Base-by-base conservation (phyloP, 2,888 invertebrate species). In the Drosophila stalkeri region DNA sequence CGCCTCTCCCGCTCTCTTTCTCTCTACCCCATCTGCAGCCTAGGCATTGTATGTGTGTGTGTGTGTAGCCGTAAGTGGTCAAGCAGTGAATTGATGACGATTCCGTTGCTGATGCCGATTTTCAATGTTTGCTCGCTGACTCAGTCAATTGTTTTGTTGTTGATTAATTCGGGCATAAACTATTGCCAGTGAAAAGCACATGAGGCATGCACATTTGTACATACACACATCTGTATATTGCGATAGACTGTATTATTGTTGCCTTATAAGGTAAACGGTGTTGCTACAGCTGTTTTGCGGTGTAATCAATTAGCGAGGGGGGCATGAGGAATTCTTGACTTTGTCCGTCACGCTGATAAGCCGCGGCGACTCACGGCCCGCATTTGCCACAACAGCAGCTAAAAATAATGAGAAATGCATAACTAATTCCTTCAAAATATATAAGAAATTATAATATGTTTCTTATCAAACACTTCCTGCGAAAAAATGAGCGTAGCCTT, bases 261-360 rank as follows among this genome's bases (percentile, higher is more conserved):
- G 71, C 84, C 84, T 65, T 85, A 78, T 80, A 85, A 78, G 84
- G 84, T 61, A 85, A 79, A 69, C 64, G 65, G 16, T 44, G 18
- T 64, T 72, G 67, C 67, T 66, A 74, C 54, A 54, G 39, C 54
- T 39, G 54, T 68, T 80, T 72, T n/a, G 46, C 14, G 46, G 35
- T 18, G 62, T 44, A 75, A 73, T 80, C 80, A 66, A 77, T 80
- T 77, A 64, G 63, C 55, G 55, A 44, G 35, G 57, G 41, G 57
- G 49, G 72, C 33, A 33, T 2, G 35, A 2, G 52, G 4, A n/a
- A 52, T 64, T 43, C 20, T 31, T 35, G 20, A 20, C n/a, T 18
- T 52, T 79, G 63, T 43, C 57, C 59, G 55, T 66, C 44, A 27
- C n/a, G 31, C 64, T 71, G 81, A 82, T 82, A 83, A 82, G 71